These are phyloP conservation scores for Gallinago nigripennis DNA, from an alignment of 2,797 vertebrate species.

Conservation along the genomic window DNA sequence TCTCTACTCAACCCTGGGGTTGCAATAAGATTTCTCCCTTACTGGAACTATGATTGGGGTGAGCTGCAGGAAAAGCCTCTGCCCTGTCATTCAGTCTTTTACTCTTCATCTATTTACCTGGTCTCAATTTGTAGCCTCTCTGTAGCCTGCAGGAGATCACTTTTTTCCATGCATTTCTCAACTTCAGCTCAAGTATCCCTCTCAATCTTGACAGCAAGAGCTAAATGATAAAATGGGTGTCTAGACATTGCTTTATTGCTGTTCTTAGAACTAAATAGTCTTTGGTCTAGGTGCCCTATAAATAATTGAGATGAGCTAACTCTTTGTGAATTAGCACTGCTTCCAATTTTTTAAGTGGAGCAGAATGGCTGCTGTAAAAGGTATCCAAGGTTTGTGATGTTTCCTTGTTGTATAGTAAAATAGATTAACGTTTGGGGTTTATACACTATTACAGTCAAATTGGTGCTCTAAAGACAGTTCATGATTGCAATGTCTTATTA, in stretches of 20 bases:
- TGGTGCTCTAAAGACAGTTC: conserved; percentile 51
- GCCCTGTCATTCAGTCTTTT: not conserved
- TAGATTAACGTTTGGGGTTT: conserved; percentile 72
- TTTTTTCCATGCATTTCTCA: conserved; percentile 3
- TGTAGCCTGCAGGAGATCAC: not conserved
- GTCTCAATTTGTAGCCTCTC: conserved; percentile 8
- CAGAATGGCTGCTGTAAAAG: conserved; percentile 24
- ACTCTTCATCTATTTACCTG: not conserved
- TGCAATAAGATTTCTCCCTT: not conserved
- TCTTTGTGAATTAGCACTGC: conserved; percentile 39
- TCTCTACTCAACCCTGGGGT: not conserved
- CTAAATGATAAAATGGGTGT: conserved; percentile 36
- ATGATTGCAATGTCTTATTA: conserved; percentile 63
- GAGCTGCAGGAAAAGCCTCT: not conserved
- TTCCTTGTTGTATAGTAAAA: conserved; percentile 73
- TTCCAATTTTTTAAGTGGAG: conserved; percentile 22
- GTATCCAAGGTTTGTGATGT: conserved; percentile 18
- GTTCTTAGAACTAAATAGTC: conserved; percentile 17
- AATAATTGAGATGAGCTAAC: conserved; percentile 29
- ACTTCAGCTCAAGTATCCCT: not conserved
- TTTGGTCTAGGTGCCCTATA: conserved; percentile 6
- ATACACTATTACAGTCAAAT: conserved; percentile 69
- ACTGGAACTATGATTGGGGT: not conserved
- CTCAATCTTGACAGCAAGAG: not conserved
- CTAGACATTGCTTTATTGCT: conserved; percentile 29